Evolutionary conservation across 92 coral and sea anemone species (phyloP), one percentile per base, ranked within the genome.

Genomic region (Montipora capitata): DNA sequence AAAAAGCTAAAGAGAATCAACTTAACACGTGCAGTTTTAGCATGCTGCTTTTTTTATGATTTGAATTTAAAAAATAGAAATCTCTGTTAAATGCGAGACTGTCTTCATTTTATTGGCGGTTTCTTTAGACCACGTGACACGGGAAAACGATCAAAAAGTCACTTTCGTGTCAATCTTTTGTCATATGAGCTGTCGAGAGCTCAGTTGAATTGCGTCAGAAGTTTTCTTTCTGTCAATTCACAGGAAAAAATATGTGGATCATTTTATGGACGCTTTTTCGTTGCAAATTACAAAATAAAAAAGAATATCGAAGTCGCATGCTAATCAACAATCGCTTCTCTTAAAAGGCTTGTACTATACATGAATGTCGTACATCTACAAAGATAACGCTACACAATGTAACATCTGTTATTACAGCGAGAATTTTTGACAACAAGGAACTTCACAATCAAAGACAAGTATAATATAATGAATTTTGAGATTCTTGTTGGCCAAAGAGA

Each of bases 1-100:
- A 72, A 58, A 72, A 72, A 61, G 38, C 59, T 59, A 72, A 14
- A 83, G 71, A 42, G 62, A 44, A 3, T 72, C 71, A 17, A 72
- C 71, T 43, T 51, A 72, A 44, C 87, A 83, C 87, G 87, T 83
- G 87, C 12, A 61, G 35, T 8, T 5, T 17, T n/a, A 81, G 67
- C 13, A 16, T 16, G 77, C 20, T 69, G 38, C 35, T 68, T 80
- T 67, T 80, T 67, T 18, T 20, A 2, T 76, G 54, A 78, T 58
- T 68, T 81, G 54, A 68, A 68, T 49, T 73, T 27, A 44, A 42
- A 72, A 66, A 78, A 52, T 2, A 45, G 41, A 48, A 45, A 66
- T 20, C 44, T 41, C 9, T 40, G 3, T 15, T 40, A 40, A 1
- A 17, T 48, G 10, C 41, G 58, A 49, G 14, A 4, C 17, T 73